These are phyloP conservation scores for Drosophila paramelanica DNA, from an alignment of 2,888 invertebrate species.

Conservation along the genomic window DNA sequence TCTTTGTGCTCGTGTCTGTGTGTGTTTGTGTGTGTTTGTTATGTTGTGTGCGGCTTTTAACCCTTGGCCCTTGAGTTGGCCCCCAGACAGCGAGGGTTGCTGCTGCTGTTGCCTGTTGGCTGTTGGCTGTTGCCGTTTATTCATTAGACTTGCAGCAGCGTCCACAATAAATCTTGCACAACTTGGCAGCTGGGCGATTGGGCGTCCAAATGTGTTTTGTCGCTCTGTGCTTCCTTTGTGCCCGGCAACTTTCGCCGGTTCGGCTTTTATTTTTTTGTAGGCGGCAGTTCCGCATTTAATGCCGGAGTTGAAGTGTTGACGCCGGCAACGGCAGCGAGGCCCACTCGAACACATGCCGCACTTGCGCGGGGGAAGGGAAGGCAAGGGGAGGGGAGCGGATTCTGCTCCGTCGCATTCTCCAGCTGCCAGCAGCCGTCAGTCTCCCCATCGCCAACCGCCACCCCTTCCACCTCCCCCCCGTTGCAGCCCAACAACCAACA, in stretches of 20 bases:
- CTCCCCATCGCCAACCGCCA: not conserved
- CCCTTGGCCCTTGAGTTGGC: slow-evolving; percentile 48
- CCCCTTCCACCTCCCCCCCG: not conserved
- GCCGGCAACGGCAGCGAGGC: slow-evolving; percentile 9
- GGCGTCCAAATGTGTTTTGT: slow-evolving; percentile 34
- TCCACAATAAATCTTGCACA: slow-evolving; percentile 46
- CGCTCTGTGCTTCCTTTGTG: slow-evolving; percentile 30
- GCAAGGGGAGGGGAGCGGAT: not conserved
- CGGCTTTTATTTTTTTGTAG: slow-evolving; percentile 4
- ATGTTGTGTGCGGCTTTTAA: slow-evolving; percentile 52
- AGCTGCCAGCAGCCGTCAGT: slow-evolving; percentile 3
- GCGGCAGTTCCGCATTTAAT: slow-evolving; percentile 43
- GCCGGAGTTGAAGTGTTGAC: slow-evolving; percentile 45
- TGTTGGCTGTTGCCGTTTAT: slow-evolving; percentile 43
- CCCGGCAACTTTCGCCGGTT: slow-evolving; percentile 31
- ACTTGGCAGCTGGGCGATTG: slow-evolving; percentile 33
- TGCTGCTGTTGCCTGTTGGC: slow-evolving; percentile 36
- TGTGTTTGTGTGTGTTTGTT: slow-evolving; percentile 11
- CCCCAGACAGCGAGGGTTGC: slow-evolving; percentile 56
- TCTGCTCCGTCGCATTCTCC: slow-evolving; percentile 18
- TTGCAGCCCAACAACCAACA: slow-evolving; percentile 20
- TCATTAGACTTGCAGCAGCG: slow-evolving; percentile 37
- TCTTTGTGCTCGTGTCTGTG: slow-evolving; percentile 21
- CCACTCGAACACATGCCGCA: slow-evolving; percentile 55
- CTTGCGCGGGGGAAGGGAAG: not conserved